Evolutionary conservation across 1,140 invertebrate species (phyloP), one percentile per base, ranked within the genome.

Genomic region (Wasmannia auropunctata): DNA sequence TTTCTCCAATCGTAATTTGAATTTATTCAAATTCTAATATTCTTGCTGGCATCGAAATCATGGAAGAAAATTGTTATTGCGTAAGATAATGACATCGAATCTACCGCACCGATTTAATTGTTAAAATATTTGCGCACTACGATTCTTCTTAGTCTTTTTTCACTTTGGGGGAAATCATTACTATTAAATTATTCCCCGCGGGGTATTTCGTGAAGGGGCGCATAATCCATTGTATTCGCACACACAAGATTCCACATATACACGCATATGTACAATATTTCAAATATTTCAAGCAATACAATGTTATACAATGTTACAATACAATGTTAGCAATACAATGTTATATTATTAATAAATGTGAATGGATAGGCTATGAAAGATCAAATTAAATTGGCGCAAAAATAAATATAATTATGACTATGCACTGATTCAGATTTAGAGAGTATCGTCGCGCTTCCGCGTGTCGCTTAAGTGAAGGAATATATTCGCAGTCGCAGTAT

Each of bases 171-270:
- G 37, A 58, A 31, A 84, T 46, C 49, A 28, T 49, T 69, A 49
- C 49, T 69, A 49, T 62, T 37, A 67, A 28, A 69, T 51, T 49
- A 62, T 69, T 19, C 4, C 25, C 7, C 8, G 37, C n/a, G 22
- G 40, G 54, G 49, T 77, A 43, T 72, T 77, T 40, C 49, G 22
- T 49, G 11, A 31, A 22, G 28, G 67, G 40, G 31, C 6, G 1
- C n/a, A 51, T 28, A 49, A 51, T 87, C 54, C 56, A 3, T 46
- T 2, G 34, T 10, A 31, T 84, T 31, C 22, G 72, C 54, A n/a
- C n/a, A 87, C 51, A 63, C 65, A 46, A 51, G 75, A 86, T 31
- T 14, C 19, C 7, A n/a, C n/a, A n/a, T n/a, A n/a, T n/a, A n/a
- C n/a, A n/a, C n/a, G n/a, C n/a, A n/a, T n/a, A n/a, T n/a, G n/a